Evolutionary conservation across 2,113 vertebrate species (phyloP), one percentile per base, ranked within the genome.

Genomic region (Corythornis vintsioides): DNA sequence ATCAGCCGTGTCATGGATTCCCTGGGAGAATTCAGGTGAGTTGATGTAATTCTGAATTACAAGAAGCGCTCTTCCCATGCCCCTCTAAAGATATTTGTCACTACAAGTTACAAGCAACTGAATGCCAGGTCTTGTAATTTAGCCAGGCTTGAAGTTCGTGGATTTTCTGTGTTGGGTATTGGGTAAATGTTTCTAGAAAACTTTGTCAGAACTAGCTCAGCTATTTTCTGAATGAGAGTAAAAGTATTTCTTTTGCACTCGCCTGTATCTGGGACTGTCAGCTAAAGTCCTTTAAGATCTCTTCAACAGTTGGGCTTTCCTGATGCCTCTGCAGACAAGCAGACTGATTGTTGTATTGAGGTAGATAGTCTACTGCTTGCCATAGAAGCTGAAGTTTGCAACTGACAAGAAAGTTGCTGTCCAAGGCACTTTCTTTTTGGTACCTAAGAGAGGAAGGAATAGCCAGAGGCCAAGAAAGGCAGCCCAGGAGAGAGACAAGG

Each of bases 21-120:
- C 57, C 95, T 99, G 92, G 97, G 98, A 93, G 98, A 98, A 91
- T 99, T 99, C 98, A 98, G 98, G 98, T 99, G 97, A 97, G 92
- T 79, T 87, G 70, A 28, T 70, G 56, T 70, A 76, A 90, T 95
- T 72, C 85, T 93, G 74, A 91, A 88, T 93, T 95, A 74, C 79
- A 69, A 88, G 84, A 67, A 84, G 50, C 85, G 78, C 52, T 63
- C 63, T 84, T 91, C 59, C 74, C 28, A 55, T 84, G 33, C 56
- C 11, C 28, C 26, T 85, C 21, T 64, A 74, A 89, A 87, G 71
- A 73, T 72, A 76, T 9, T 65, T 87, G 15, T 81, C 9, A 7
- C 33, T 90, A 79, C 33, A 28, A 65, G 31, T 81, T 75, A 56
- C 8, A 73, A 86, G 59, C 22, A 81, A 8, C 42, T 66, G 55